These are phyloP conservation scores for Mesorhabditis spiculigera DNA, from an alignment of 2,888 invertebrate species.

Conservation along the genomic window DNA sequence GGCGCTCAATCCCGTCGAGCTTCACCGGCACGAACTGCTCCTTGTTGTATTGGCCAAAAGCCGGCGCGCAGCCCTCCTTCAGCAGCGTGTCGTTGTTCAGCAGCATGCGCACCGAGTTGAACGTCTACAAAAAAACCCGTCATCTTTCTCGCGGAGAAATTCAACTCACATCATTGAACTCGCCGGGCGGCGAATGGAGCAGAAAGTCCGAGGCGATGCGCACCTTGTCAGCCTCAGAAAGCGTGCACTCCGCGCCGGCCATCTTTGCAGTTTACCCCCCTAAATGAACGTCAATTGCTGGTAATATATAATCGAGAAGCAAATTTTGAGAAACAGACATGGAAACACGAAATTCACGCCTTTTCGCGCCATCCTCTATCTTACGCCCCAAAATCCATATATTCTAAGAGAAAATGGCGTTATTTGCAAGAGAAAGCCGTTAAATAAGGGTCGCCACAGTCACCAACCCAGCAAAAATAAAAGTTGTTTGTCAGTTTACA, in stretches of 20 bases:
- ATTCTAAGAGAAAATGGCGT: too few species aligned
- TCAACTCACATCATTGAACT: constrained; percentile 87
- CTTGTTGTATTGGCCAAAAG: constrained; percentile 97
- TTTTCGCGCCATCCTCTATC: too few species aligned
- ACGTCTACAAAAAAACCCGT: constrained; percentile 35
- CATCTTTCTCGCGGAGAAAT: constrained; percentile 1
- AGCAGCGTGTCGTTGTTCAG: constrained; percentile 90
- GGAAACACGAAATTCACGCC: too few species aligned
- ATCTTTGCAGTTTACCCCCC: constrained; percentile 5
- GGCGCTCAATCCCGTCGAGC: constrained; percentile 81
- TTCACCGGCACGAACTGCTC: constrained; percentile 97
- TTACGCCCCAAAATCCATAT: too few species aligned
- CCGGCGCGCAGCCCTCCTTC: constrained; percentile 71
- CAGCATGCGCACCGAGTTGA: constrained; percentile 62
- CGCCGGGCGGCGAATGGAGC: constrained; percentile 96
- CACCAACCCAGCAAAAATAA: too few species aligned
- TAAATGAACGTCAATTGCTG: too few species aligned
- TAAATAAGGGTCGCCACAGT: too few species aligned
- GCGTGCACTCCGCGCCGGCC: constrained; percentile 12
- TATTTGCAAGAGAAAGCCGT: too few species aligned
- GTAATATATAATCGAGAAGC: too few species aligned
- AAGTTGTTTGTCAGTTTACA: too few species aligned
- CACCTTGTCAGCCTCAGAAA: constrained; percentile 42
- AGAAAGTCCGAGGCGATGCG: constrained; percentile 78
- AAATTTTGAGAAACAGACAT: too few species aligned